Percentiles rank a stretch among this genome's conserved stretches.
Conservation (phyloP, 2,113 vertebrate genomes). For the Hydrolagus affinis region DNA sequence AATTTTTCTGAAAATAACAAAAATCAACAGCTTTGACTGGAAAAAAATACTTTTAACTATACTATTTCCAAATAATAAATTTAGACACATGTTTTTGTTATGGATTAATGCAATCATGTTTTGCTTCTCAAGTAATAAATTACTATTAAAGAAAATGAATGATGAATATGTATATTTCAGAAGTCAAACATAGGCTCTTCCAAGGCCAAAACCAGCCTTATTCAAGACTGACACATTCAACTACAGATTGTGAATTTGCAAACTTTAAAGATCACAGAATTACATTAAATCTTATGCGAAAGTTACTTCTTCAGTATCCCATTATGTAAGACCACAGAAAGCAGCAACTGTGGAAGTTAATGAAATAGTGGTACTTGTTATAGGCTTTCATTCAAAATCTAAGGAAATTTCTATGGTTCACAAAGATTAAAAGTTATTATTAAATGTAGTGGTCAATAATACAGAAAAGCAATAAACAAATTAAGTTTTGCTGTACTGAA, state of each 20-base stretch:
- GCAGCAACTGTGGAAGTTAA: not conserved
- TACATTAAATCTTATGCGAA: not conserved
- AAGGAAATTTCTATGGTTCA: not conserved
- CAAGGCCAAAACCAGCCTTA: not conserved
- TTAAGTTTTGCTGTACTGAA: no score
- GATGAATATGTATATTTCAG: not conserved
- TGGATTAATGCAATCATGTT: not conserved
- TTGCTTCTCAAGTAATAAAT: not conserved
- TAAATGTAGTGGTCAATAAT: not conserved
- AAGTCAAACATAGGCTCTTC: not conserved
- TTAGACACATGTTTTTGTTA: not conserved
- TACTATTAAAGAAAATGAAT: not conserved
- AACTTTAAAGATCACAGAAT: not conserved
- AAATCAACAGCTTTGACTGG: no score
- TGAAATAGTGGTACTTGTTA: not conserved
- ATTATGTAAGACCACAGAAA: not conserved
- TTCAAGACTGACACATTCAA: not conserved
- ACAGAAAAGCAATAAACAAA: no score
- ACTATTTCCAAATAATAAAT: no score
- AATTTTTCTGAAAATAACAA: no score
- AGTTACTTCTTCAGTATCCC: not conserved
- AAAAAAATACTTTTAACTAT: no score
- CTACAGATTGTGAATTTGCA: conserved; percentile 13
- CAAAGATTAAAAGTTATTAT: not conserved
- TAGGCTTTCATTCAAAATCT: not conserved